Evolutionary conservation across 2,888 invertebrate genomes (phyloP), one percentile per base, ranked within the genome.

Genomic region (Seladonia tumulorum): DNA sequence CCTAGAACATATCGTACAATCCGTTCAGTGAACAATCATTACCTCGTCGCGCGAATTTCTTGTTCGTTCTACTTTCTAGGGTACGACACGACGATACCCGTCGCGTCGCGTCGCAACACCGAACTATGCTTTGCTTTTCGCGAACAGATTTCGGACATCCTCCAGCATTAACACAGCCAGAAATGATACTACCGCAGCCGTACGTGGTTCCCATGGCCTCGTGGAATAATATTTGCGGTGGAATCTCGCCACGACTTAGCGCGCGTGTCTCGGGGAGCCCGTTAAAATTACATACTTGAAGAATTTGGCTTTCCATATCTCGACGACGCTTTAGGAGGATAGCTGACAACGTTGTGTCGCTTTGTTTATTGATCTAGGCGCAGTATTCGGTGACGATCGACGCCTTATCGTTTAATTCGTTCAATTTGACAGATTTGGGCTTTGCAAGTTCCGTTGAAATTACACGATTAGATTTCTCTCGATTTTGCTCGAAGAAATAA

Each of bases 1-100:
- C 90, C 90, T 91, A 91, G 85, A 91, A 91, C 90, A 91, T 89
- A 85, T 85, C 85, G 85, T 85, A 91, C 84, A 91, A 88, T 88
- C 89, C 90, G 82, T 91, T 89, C 74, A 88, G 86, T 91, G 82
- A 89, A 68, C 76, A 74, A 79, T 76, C 68, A 80, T 86, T 18
- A 74, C 57, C 80, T 63, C 12, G 12, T 5, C 45, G 76, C 53
- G 81, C 73, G 77, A 45, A 80, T 76, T 76, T 86, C 60, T 68
- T 79, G 71, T 80, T 79, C 57, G 70, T 72, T 80, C 84, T 88
- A 88, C 85, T 63, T 78, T 88, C 80, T 83, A 89, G 66, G 78
- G 82, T 45, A 63, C 60, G 78, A 81, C 76, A 71, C 70, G 35
- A 66, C 60, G 29, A 49, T 53, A 63, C 49, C 35, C 66, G 72